phyloP scores from a whole-genome alignment of 2,113 vertebrate genomes.

The Strigops habroptila region DNA sequence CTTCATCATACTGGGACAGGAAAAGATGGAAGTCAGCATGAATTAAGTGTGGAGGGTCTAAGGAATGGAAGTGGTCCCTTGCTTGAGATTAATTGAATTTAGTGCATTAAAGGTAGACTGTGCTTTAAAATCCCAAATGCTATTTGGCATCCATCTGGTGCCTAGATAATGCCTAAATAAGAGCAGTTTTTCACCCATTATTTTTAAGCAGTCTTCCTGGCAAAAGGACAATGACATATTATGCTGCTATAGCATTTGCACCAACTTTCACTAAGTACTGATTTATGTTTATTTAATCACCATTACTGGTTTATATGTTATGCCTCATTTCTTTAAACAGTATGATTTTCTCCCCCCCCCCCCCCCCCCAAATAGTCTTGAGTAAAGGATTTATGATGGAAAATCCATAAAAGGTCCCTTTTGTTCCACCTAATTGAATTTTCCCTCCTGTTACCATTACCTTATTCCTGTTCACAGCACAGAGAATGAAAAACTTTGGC shows the following conservation, averaged over 20 bases:
- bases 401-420: slow-evolving; percentile 48
- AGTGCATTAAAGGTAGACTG: background rate
- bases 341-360: background rate
- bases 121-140: background rate
- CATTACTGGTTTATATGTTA: slow-evolving; percentile 38
- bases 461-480: slow-evolving; percentile 48
- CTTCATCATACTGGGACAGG: background rate
- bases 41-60: background rate
- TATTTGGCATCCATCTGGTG: slow-evolving; percentile 24
- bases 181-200: background rate
- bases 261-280: slow-evolving; percentile 19
- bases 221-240: slow-evolving; percentile 28
- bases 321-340: slow-evolving; percentile 51
- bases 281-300: slow-evolving; percentile 57
- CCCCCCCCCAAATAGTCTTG: background rate
- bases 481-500: slow-evolving; percentile 56
- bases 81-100: background rate
- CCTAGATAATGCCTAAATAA: background rate
- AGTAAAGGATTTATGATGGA: slow-evolving; percentile 55
- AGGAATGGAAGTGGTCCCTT: background rate
- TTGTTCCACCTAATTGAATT: slow-evolving; percentile 65
- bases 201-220: slow-evolving; percentile 21
- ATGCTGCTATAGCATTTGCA: slow-evolving; percentile 19
- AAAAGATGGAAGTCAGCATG: background rate
- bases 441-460: slow-evolving; percentile 50